A percentile compares a stretch with the other conserved stretches of the same genome.
phyloP scores from a whole-genome alignment of 2,888 invertebrate genomes.

The Drosophila yooni region DNA sequence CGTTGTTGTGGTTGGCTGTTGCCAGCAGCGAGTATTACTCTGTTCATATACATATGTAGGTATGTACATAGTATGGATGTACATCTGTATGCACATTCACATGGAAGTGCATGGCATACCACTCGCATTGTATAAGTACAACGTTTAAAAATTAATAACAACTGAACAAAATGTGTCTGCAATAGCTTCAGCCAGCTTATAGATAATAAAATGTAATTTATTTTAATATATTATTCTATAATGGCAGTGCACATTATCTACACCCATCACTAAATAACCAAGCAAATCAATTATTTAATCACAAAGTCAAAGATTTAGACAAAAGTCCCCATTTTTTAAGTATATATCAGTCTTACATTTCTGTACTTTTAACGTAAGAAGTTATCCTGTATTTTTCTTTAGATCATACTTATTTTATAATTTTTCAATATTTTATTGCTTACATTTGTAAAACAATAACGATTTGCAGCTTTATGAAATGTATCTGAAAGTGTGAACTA shows the following conservation, averaged over 20 bases:
- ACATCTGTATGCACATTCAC: conserved; percentile 3
- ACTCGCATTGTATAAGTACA: conserved; percentile 35
- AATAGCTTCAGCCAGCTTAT: conserved; percentile 11
- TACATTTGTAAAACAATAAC: background rate
- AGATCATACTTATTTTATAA: no score
- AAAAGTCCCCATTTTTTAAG: background rate
- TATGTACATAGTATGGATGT: background rate
- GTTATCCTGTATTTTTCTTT: background rate
- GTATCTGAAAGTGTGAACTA: background rate
- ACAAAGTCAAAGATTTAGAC: background rate
- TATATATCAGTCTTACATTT: background rate
- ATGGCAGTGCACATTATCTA: conserved; percentile 14
- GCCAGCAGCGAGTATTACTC: conserved; percentile 34
- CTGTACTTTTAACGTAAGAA: background rate
- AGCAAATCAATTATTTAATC: background rate
- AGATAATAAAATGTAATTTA: conserved; percentile 35
- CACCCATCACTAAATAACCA: conserved; percentile 5
- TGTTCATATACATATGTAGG: conserved; percentile 5
- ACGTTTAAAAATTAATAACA: conserved; percentile 35
- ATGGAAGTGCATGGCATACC: conserved; percentile 9
- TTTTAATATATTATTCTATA: conserved; percentile 4
- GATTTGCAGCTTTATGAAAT: background rate
- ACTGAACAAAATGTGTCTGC: conserved; percentile 31
- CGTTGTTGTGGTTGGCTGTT: conserved; percentile 73
- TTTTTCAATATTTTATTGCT: background rate